Evolutionary conservation across 1,140 invertebrate genomes (phyloP).

Genomic region (Lepidurus arcticus): DNA sequence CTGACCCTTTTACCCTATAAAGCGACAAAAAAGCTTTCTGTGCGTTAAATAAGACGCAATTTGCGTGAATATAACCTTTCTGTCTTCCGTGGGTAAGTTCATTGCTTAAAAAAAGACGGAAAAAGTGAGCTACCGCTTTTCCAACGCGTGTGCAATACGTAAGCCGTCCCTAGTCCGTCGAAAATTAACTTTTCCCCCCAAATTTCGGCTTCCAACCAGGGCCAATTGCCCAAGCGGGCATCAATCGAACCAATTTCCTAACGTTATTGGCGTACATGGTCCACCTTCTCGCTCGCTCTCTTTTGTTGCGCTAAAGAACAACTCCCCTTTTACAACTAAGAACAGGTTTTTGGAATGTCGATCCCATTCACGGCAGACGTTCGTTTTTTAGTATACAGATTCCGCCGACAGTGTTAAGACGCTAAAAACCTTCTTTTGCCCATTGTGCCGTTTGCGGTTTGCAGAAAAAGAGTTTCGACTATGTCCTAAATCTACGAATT

Average conservation of each 20-base stretch:
- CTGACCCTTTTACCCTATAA: background rate
- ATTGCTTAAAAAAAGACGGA: background rate
- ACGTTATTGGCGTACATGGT: background rate
- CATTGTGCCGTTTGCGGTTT: background rate
- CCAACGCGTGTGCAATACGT: background rate
- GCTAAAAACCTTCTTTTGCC: background rate
- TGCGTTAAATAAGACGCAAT: slow-evolving; percentile 13
- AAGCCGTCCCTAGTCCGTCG: background rate
- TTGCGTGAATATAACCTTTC: background rate
- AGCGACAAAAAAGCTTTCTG: background rate
- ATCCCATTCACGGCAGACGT: background rate
- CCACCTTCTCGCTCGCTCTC: background rate
- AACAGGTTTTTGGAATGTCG: slow-evolving; percentile 10
- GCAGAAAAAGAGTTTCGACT: background rate
- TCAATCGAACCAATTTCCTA: background rate
- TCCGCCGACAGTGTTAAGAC: background rate
- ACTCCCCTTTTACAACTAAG: background rate
- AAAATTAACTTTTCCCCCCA: background rate
- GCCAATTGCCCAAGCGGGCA: background rate
- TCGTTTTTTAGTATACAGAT: background rate
- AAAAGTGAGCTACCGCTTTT: background rate
- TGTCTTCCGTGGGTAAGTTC: background rate
- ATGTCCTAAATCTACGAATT: slow-evolving; percentile 12
- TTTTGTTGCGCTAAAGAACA: background rate
- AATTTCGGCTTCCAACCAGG: background rate